Evolutionary conservation across 2,113 vertebrate species (phyloP).

Genomic region (Steatornis caripensis): DNA sequence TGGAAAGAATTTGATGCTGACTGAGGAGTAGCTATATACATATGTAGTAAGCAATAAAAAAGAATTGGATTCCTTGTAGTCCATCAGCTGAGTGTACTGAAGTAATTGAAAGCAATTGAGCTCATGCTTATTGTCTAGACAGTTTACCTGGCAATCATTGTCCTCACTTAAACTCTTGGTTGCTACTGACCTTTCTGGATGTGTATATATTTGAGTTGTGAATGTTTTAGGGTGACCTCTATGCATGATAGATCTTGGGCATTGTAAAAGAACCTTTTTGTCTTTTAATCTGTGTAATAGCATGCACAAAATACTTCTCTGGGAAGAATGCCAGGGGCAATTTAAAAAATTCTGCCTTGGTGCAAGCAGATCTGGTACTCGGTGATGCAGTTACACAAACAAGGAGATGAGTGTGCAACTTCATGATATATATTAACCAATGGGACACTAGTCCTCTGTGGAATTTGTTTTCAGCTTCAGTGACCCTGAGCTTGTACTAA

Average conservation of each 20-base stretch:
- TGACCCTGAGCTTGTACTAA: neutral
- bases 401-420: neutral
- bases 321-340: neutral
- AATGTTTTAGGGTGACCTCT: neutral
- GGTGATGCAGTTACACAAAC: neutral
- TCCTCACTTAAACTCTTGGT: neutral
- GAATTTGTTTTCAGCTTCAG: neutral
- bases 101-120: neutral
- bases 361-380: neutral
- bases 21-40: neutral
- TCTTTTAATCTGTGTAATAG: neutral
- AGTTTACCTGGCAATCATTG: neutral
- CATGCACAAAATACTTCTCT: neutral
- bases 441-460: neutral
- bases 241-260: rapidly evolving
- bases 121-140: neutral
- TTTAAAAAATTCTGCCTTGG: neutral
- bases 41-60: neutral
- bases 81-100: neutral
- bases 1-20: neutral
- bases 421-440: neutral
- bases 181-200: neutral
- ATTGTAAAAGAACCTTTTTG: neutral
- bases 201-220: neutral
- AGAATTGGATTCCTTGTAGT: neutral